These are phyloP conservation scores for Agrochola macilenta DNA, from an alignment of 2,888 invertebrate species.

Conservation along the genomic window DNA sequence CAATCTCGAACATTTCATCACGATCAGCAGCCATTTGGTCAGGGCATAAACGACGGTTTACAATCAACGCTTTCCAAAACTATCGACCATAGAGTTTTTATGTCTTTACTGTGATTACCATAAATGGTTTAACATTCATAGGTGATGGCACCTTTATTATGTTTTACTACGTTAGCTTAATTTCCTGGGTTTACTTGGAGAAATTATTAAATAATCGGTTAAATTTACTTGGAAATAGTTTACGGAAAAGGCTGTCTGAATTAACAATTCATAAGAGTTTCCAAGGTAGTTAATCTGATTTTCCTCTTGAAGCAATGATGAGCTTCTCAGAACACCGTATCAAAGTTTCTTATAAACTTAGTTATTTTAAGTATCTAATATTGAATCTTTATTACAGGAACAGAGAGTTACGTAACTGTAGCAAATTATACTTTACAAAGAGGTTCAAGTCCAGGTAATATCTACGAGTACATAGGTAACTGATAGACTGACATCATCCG, in stretches of 20 bases:
- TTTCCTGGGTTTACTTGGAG: constrained; percentile 1
- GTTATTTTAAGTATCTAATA: neutral
- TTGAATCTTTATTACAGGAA: neutral
- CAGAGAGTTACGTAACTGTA: neutral
- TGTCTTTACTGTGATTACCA: constrained; percentile 51
- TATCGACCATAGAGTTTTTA: constrained; percentile 45
- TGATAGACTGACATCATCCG: neutral
- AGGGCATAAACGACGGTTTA: constrained; percentile 46
- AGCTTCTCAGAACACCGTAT: neutral
- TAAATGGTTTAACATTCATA: constrained; percentile 60
- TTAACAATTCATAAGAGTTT: neutral
- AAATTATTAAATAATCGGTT: neutral
- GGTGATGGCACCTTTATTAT: constrained; percentile 43
- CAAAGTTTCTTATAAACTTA: constrained; percentile 3
- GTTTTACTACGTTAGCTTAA: constrained; percentile 16
- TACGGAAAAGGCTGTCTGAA: neutral
- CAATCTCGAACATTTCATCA: constrained; percentile 38
- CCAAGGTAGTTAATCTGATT: neutral
- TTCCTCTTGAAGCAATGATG: neutral
- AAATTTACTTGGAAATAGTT: neutral
- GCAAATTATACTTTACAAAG: neutral
- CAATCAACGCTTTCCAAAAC: constrained; percentile 55
- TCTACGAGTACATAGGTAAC: neutral
- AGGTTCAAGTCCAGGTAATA: neutral
- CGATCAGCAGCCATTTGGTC: constrained; percentile 27